phyloP scores from a whole-genome alignment of 2,888 invertebrate species.

The Pteria penguin region DNA sequence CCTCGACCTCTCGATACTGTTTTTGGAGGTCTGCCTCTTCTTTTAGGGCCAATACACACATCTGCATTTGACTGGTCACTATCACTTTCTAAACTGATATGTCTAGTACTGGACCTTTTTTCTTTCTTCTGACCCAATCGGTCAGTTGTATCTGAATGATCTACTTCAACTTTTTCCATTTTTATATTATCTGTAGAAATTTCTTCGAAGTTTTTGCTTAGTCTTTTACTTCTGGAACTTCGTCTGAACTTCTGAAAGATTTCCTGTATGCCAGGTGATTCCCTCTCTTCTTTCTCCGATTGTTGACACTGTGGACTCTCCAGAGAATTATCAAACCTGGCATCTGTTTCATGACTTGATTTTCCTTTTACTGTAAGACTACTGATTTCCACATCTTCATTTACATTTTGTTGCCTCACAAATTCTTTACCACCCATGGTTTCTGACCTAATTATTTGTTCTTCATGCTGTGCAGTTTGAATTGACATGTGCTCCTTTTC shows the following conservation, averaged over 20 bases:
- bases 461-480: too few species aligned
- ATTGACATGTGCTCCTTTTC: not conserved
- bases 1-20: too few species aligned
- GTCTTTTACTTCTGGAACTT: not conserved
- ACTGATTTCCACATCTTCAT: too few species aligned
- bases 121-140: too few species aligned
- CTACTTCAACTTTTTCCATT: too few species aligned
- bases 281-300: too few species aligned
- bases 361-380: not conserved
- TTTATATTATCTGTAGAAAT: too few species aligned
- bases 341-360: not conserved
- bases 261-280: not conserved
- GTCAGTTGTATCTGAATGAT: not conserved
- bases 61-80: not conserved
- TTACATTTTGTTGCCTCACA: too few species aligned
- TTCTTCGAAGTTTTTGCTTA: not conserved
- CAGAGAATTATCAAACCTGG: conserved; percentile 2
- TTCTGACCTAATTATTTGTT: too few species aligned
- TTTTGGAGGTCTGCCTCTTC: too few species aligned
- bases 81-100: not conserved
- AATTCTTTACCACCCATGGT: not conserved
- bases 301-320: not conserved
- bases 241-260: not conserved
- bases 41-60: too few species aligned
- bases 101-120: not conserved